Evolutionary conservation across 2,888 invertebrate genomes (phyloP).

Genomic region (Xestobium rufovillosum): DNA sequence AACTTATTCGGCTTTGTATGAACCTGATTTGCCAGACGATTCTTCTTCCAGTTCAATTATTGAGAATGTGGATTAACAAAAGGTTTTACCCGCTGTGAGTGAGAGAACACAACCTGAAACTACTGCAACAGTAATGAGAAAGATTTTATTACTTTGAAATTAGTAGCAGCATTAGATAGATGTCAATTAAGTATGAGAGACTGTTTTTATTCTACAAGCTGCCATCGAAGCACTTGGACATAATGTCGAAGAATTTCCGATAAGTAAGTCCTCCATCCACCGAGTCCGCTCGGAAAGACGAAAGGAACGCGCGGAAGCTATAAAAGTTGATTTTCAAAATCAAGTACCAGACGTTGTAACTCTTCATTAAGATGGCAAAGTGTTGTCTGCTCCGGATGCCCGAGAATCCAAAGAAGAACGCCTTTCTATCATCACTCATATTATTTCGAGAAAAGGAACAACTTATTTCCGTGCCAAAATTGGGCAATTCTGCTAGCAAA

Average conservation of each 20-base stretch:
- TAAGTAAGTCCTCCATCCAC: constrained; percentile 9
- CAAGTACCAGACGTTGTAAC: constrained; percentile 27
- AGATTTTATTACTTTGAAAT: no score
- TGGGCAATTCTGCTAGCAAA: constrained; percentile 23
- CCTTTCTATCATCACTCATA: constrained; percentile 17
- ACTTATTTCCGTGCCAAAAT: constrained; percentile 27
- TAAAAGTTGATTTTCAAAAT: no score
- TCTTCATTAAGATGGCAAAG: constrained; percentile 29
- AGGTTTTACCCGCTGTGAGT: no score
- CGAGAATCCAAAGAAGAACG: constrained; percentile 24
- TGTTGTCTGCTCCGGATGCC: constrained; percentile 25
- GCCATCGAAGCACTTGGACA: constrained; percentile 7
- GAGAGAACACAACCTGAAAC: no score
- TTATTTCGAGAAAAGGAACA: constrained; percentile 24
- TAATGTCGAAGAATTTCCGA: no score
- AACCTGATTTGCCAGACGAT: constrained; percentile 4
- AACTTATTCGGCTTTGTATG: constrained; percentile 2
- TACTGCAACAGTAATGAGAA: no score
- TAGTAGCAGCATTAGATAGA: no score
- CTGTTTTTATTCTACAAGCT: no score
- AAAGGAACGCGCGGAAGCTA: no score
- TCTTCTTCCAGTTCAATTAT: constrained; percentile 3
- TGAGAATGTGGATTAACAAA: constrained; percentile 1
- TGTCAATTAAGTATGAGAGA: no score
- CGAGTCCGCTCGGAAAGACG: constrained; percentile 26